Percentiles rank a stretch among this genome's conserved stretches.
These are phyloP conservation scores for Ophion ellenae DNA, from an alignment of 2,888 invertebrate genomes.

Conservation along the genomic window DNA sequence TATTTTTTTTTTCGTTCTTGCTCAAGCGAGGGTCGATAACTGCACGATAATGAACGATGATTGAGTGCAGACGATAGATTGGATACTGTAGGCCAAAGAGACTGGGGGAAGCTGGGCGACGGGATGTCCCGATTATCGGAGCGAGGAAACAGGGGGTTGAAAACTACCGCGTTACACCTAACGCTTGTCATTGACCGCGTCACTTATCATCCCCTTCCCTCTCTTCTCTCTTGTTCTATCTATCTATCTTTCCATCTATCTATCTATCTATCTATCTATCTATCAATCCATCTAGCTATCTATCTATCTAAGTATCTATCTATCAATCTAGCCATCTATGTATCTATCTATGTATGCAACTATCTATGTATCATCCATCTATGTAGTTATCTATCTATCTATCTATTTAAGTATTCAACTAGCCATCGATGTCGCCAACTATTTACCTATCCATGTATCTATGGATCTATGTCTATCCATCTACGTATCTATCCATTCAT, in stretches of 20 bases:
- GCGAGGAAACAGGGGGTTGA: not conserved
- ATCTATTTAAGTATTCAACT: too few species aligned
- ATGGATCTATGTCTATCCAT: too few species aligned
- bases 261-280: not conserved
- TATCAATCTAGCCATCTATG: too few species aligned
- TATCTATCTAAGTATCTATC: too few species aligned
- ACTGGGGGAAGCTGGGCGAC: not conserved
- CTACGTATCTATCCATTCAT: not conserved
- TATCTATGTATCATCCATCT: too few species aligned
- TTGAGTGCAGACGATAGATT: constrained; percentile 24
- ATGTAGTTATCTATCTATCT: too few species aligned
- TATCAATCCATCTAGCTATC: too few species aligned
- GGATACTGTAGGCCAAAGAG: constrained; percentile 11
- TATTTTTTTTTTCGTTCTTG: not conserved
- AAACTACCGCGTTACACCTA: constrained; percentile 52
- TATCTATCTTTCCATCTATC: too few species aligned
- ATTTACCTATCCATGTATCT: too few species aligned
- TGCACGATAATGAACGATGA: not conserved
- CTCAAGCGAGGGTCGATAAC: not conserved
- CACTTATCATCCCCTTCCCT: constrained; percentile 5
- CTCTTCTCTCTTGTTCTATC: not conserved
- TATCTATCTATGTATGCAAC: too few species aligned
- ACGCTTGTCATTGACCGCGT: constrained; percentile 54
- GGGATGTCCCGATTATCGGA: not conserved
- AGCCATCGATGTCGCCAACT: too few species aligned